These are phyloP conservation scores for Python bivittatus DNA, from an alignment of 2,113 vertebrate genomes.

Conservation along the genomic window DNA sequence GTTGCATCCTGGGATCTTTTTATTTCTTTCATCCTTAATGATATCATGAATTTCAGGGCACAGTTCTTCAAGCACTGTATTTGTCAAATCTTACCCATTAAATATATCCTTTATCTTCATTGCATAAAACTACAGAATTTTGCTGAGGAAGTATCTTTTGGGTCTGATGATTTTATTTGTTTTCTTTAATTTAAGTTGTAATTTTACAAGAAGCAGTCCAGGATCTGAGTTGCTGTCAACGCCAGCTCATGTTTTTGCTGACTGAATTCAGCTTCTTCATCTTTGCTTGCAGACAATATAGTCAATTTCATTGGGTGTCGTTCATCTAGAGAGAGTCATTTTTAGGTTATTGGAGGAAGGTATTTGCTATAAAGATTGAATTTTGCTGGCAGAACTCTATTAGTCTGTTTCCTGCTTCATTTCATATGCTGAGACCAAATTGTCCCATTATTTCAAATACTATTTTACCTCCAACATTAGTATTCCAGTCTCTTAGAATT, in stretches of 20 bases:
- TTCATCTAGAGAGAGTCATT: neutral
- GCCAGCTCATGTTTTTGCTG: neutral
- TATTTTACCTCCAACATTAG: neutral
- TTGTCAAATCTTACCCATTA: neutral
- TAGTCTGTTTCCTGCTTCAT: neutral
- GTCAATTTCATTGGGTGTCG: neutral
- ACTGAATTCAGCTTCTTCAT: neutral
- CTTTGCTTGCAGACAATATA: neutral
- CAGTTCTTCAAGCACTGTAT: neutral
- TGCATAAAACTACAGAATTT: neutral
- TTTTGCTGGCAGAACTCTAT: neutral
- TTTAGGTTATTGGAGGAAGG: neutral
- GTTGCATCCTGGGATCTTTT: neutral
- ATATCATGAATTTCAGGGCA: neutral
- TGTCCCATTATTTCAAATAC: neutral
- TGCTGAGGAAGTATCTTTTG: neutral
- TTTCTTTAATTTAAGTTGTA: neutral
- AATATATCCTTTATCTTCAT: neutral
- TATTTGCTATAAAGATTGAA: neutral
- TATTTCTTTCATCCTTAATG: neutral
- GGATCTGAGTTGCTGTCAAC: neutral
- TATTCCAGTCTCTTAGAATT: no score
- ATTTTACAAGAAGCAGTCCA: neutral
- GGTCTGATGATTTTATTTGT: neutral
- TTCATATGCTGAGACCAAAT: neutral